Evolutionary conservation across 2,888 invertebrate genomes (phyloP).

Genomic region (Diaperis boleti): DNA sequence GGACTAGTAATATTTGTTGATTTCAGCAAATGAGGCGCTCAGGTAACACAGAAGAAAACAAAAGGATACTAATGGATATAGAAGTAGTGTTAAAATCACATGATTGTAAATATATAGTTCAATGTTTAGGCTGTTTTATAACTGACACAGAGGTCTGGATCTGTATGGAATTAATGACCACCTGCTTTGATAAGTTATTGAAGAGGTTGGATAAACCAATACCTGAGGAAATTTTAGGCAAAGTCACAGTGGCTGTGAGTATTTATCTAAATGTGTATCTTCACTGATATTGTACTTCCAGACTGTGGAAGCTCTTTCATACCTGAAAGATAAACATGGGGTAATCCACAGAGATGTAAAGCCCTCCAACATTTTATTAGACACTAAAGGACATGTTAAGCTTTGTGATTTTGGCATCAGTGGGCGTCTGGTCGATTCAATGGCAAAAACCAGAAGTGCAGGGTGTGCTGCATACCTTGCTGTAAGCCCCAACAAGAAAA

Average conservation of each 20-base stretch:
- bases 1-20: conserved; percentile 8
- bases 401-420: conserved; percentile 99
- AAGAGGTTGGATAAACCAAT: conserved; percentile 89
- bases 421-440: conserved; percentile 96
- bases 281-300: conserved; percentile 62
- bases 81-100: conserved; percentile 98
- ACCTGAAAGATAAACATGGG: conserved; percentile 96
- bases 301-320: conserved; percentile 96
- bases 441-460: conserved; percentile 96
- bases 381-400: conserved; percentile 95
- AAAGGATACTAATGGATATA: conserved; percentile 98
- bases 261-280: background rate
- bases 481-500: conserved; percentile 71
- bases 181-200: conserved; percentile 97
- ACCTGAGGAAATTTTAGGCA: conserved; percentile 95
- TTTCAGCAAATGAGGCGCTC: conserved; percentile 95
- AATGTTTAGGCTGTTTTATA: conserved; percentile 97
- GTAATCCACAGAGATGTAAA: conserved; percentile 99
- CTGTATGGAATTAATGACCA: conserved; percentile 99
- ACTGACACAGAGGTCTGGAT: conserved; percentile 99
- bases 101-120: conserved; percentile 96
- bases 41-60: conserved; percentile 96
- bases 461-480: conserved; percentile 99
- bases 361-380: conserved; percentile 97
- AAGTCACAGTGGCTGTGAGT: conserved; percentile 95